Evolutionary conservation across 1,140 invertebrate genomes (phyloP), one percentile per base, ranked within the genome.

Genomic region (Zaprionus kolodkinae): DNA sequence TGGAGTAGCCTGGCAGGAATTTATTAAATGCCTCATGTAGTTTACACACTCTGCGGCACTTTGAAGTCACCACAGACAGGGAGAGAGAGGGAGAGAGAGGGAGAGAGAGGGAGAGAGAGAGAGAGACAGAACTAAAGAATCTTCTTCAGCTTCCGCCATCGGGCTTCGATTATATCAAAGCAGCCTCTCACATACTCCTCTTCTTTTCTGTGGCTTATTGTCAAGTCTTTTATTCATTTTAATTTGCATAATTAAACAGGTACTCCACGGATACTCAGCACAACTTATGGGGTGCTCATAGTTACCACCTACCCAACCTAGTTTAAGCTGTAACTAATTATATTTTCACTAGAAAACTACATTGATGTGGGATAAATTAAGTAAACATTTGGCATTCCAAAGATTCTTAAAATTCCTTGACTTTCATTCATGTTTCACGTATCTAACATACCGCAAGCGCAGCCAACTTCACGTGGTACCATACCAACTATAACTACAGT

Each of bases 1-100:
- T 15, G n/a, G 40, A 15, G 40, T 45, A 72, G 61, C 63, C 76
- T 56, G 79, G 72, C n/a, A 68, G 84, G 84, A 80, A 87, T 87
- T 88, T 87, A 88, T 84, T 80, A 87, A 83, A 87, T 87, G 80
- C 52, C 72, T 52, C 70, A 62, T n/a, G 45, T 64, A 65, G 61
- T 71, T 80, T 36, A 2, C 48, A 12, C 30, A 57, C 45, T 25
- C 17, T 21, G 64, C 59, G 65, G 72, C 62, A 72, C 83, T 87
- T 87, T 88, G 84, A 87, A 87, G 83, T 48, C 30, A 57, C 67
- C 72, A 60, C 54, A 75, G 59, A 72, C 36, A 10, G 38, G 43
- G 25, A 43, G 0, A 55, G 25, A 60, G 33, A 35, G 33, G 0
- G 6, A 35, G 33, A 35, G 33, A 35, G 6, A 15, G 40, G 1